Conservation (phyloP, 1,140 invertebrate species). For the Bactericera cockerelli region DNA sequence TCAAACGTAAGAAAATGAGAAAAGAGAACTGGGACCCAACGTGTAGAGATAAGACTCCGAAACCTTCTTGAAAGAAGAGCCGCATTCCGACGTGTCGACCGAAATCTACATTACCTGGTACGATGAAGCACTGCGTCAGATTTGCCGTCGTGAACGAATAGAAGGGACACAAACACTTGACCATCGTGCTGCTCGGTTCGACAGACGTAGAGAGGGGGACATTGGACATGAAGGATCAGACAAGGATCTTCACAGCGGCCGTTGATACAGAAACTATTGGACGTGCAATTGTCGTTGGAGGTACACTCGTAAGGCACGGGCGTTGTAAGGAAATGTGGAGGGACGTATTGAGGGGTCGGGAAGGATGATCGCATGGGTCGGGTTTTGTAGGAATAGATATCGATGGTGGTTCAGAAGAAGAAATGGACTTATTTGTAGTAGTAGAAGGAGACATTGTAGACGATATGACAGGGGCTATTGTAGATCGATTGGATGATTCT, state of each 20-base stretch:
- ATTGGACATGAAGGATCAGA: constrained; percentile 22
- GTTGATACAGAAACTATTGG: constrained; percentile 33
- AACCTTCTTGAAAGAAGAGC: too few species aligned
- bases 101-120: not conserved
- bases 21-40: too few species aligned
- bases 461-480: too few species aligned
- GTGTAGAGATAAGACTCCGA: too few species aligned
- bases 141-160: not conserved
- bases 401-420: too few species aligned
- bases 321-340: not conserved
- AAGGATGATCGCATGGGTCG: not conserved
- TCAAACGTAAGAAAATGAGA: too few species aligned
- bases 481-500: too few species aligned
- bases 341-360: not conserved
- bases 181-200: not conserved
- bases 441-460: too few species aligned
- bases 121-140: not conserved
- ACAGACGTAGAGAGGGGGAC: not conserved
- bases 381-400: not conserved
- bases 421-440: too few species aligned
- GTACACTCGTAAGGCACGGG: constrained; percentile 27
- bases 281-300: constrained; percentile 34
- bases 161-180: constrained; percentile 4
- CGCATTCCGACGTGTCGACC: not conserved
- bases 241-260: constrained; percentile 36